phyloP scores from a whole-genome alignment of 2,113 vertebrate species.

The Xiphorhynchus elegans region DNA sequence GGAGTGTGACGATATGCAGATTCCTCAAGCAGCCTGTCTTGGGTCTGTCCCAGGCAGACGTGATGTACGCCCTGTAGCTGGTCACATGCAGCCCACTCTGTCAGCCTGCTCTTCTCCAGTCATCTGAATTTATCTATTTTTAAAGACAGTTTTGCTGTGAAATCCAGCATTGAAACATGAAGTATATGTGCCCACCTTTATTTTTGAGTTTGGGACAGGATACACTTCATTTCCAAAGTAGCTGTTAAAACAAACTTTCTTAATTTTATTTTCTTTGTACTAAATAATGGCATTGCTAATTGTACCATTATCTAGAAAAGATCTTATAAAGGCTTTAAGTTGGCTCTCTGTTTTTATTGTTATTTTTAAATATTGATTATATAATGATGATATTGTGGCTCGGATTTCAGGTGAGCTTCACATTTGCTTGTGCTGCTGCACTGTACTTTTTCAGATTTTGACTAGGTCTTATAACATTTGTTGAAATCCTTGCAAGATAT shows the following conservation, averaged over 20 bases:
- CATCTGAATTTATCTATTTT: background rate
- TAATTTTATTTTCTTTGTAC: background rate
- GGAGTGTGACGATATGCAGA: conserved; percentile 44
- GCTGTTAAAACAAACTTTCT: background rate
- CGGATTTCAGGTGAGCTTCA: conserved; percentile 60
- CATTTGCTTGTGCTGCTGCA: background rate
- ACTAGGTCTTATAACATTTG: conserved; percentile 72
- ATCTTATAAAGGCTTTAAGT: background rate
- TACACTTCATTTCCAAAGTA: background rate
- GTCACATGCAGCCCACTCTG: background rate
- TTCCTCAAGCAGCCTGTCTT: conserved; percentile 47
- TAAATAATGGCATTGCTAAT: background rate
- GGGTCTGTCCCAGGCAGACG: conserved; percentile 11
- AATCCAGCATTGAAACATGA: rapidly evolving
- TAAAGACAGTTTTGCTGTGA: background rate
- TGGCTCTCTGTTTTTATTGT: background rate
- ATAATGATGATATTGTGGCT: background rate
- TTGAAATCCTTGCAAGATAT: conserved; percentile 78
- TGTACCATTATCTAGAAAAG: background rate
- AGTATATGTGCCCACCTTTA: background rate
- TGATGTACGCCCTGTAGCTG: conserved; percentile 23
- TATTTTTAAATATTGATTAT: background rate
- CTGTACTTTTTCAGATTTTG: conserved; percentile 67
- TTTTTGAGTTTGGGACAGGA: background rate
- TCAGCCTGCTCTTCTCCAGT: background rate